These are phyloP conservation scores for Nasonovia ribisnigri DNA, from an alignment of 2,888 invertebrate species.

Conservation along the genomic window DNA sequence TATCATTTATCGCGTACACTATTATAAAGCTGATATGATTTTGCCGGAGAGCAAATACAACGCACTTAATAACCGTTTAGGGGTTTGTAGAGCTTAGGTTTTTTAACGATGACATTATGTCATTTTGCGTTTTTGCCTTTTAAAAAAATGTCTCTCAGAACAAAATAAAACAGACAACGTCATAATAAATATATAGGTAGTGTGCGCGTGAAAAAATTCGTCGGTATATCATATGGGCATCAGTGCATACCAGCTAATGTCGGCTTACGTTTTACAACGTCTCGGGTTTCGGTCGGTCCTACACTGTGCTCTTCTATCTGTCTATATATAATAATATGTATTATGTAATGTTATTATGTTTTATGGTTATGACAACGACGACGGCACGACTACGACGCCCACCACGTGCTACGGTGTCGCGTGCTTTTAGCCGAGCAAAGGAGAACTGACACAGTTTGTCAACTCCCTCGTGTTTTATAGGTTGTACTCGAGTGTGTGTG, in stretches of 20 bases:
- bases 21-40: not conserved
- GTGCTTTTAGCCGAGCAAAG: slow-evolving; percentile 40
- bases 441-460: slow-evolving; percentile 43
- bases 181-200: not conserved
- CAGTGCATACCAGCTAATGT: not conserved
- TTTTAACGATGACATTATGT: not conserved
- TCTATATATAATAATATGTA: not conserved
- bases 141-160: not conserved
- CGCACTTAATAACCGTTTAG: slow-evolving; percentile 2
- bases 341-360: not conserved
- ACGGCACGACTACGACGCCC: slow-evolving; percentile 5
- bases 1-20: not conserved
- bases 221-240: not conserved
- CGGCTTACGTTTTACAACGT: not conserved
- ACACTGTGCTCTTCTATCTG: too few species aligned
- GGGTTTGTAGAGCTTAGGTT: too few species aligned
- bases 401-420: slow-evolving; percentile 1
- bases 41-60: not conserved
- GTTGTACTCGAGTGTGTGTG: not conserved
- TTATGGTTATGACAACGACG: slow-evolving; percentile 12
- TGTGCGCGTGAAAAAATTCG: not conserved
- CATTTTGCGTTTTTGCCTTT: not conserved
- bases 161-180: not conserved
- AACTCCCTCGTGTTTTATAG: not conserved
- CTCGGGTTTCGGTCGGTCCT: not conserved